Evolutionary conservation across 2,797 vertebrate genomes (phyloP).

Genomic region (Dallia pectoralis): DNA sequence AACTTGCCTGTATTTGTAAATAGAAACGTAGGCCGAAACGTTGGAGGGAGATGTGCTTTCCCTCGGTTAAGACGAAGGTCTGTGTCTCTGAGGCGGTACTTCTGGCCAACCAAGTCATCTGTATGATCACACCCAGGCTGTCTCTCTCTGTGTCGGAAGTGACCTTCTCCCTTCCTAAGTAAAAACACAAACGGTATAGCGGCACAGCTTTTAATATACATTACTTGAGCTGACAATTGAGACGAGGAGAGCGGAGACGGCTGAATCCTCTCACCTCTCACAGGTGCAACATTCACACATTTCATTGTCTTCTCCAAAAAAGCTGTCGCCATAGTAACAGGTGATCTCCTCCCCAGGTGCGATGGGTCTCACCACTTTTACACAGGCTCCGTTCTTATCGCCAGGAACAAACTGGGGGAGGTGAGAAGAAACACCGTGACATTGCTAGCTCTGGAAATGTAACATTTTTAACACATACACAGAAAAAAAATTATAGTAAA

Average conservation of each 20-base stretch:
- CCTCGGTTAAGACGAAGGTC: slow-evolving; percentile 82
- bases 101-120: slow-evolving; percentile 65
- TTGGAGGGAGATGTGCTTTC: slow-evolving; percentile 60
- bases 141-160: slow-evolving; percentile 78
- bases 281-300: slow-evolving; percentile 94
- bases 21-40: slow-evolving; percentile 45
- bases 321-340: slow-evolving; percentile 93
- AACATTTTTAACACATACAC: background rate
- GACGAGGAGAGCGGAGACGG: background rate
- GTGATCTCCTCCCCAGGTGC: slow-evolving; percentile 92
- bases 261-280: slow-evolving; percentile 78
- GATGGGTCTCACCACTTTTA: slow-evolving; percentile 89
- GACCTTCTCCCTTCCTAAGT: slow-evolving; percentile 84
- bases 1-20: slow-evolving; percentile 69
- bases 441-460: background rate
- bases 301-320: slow-evolving; percentile 93
- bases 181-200: background rate
- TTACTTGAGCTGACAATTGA: background rate
- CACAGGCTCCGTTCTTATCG: slow-evolving; percentile 87
- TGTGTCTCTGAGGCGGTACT: slow-evolving; percentile 87
- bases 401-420: slow-evolving; percentile 84
- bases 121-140: slow-evolving; percentile 67
- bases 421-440: slow-evolving; percentile 44
- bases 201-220: background rate
- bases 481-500: background rate